These are phyloP conservation scores for Pollenia amentaria DNA, from an alignment of 2,888 invertebrate species.

Conservation along the genomic window DNA sequence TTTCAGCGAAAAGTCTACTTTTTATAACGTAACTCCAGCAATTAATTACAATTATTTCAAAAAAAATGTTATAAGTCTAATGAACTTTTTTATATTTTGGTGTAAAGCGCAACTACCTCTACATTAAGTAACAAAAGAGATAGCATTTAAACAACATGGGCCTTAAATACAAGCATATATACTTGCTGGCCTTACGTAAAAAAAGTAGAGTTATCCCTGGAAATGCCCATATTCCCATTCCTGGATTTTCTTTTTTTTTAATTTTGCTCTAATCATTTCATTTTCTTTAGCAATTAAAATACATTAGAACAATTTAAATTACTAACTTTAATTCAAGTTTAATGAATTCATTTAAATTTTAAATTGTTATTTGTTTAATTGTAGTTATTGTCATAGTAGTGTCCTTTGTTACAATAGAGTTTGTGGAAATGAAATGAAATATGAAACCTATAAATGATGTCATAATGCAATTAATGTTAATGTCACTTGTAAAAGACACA, in stretches of 20 bases:
- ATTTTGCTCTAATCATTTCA: neutral
- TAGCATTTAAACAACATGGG: too few species aligned
- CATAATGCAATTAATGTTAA: constrained; percentile 74
- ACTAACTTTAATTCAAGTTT: constrained; percentile 24
- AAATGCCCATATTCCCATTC: neutral
- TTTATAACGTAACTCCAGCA: too few species aligned
- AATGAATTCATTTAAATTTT: constrained; percentile 35
- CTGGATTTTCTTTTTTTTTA: neutral
- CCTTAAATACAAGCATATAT: too few species aligned
- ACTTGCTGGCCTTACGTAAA: too few species aligned
- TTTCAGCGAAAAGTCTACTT: too few species aligned
- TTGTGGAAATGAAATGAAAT: constrained; percentile 67
- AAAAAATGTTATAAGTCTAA: too few species aligned
- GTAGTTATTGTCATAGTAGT: constrained; percentile 5
- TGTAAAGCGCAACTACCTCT: too few species aligned
- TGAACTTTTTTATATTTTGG: too few species aligned
- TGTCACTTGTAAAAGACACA: constrained; percentile 70
- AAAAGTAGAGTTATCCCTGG: too few species aligned
- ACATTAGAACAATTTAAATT: constrained; percentile 19
- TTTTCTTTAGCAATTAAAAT: constrained; percentile 19
- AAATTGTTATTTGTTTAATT: constrained; percentile 18
- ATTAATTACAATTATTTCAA: too few species aligned
- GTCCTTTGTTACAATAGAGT: constrained; percentile 3
- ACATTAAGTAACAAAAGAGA: too few species aligned
- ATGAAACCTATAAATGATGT: constrained; percentile 71